A percentile compares a stretch with the other conserved stretches of the same genome.
These are phyloP conservation scores for Drosophila grimshawi DNA, from an alignment of 1,140 invertebrate genomes.

Conservation along the genomic window DNA sequence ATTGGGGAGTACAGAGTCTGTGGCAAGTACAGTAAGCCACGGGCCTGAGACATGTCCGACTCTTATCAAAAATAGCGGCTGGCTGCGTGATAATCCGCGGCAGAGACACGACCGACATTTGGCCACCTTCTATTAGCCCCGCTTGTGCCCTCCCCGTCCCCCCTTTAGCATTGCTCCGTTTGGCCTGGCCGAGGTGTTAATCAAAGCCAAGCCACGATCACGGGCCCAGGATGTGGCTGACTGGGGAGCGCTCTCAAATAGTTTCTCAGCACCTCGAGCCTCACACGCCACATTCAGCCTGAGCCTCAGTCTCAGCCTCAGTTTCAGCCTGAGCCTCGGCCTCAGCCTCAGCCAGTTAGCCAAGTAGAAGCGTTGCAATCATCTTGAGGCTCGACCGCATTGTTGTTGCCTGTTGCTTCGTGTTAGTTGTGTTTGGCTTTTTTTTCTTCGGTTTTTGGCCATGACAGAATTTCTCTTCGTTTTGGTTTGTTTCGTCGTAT, in stretches of 20 bases:
- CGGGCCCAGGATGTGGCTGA: slow-evolving; percentile 23
- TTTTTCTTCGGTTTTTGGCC: slow-evolving; percentile 42
- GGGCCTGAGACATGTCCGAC: slow-evolving; percentile 47
- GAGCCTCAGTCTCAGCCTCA: not conserved
- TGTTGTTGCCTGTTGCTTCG: slow-evolving; percentile 32
- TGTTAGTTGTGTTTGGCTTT: slow-evolving; percentile 10
- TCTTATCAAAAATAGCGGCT: slow-evolving; percentile 45
- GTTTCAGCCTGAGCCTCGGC: not conserved
- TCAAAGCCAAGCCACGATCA: slow-evolving; percentile 31
- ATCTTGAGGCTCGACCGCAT: slow-evolving; percentile 41
- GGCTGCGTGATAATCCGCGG: slow-evolving; percentile 63
- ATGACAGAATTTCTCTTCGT: slow-evolving; percentile 56
- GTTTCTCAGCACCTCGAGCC: slow-evolving; percentile 28
- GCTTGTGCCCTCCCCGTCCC: not conserved
- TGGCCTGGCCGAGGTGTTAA: slow-evolving; percentile 16
- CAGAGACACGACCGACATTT: slow-evolving; percentile 76
- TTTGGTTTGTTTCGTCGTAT: slow-evolving; percentile 45
- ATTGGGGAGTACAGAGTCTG: not conserved
- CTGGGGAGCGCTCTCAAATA: slow-evolving; percentile 22
- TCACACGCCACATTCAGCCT: slow-evolving; percentile 13
- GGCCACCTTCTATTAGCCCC: slow-evolving; percentile 64
- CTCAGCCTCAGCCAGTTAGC: slow-evolving; percentile 18
- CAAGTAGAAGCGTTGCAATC: slow-evolving; percentile 42
- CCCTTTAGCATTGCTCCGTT: not conserved
- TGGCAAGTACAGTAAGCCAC: slow-evolving; percentile 49